Evolutionary conservation across 2,888 invertebrate species (phyloP).

Genomic region (Parnassius orleans): DNA sequence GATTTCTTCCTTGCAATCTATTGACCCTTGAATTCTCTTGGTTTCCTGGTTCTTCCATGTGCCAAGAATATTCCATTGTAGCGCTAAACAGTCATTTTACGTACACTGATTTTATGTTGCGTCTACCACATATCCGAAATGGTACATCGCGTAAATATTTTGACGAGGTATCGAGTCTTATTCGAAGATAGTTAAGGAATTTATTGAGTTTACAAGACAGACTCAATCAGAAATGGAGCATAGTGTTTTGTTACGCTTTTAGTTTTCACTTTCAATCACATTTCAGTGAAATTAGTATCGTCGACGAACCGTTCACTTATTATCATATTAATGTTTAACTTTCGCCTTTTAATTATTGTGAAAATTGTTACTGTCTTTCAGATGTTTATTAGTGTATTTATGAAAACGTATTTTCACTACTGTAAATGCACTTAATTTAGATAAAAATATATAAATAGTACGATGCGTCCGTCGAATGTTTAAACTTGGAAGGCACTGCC

Average conservation of each 20-base stretch:
- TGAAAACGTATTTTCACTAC: not conserved
- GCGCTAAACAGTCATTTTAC: conserved; percentile 37
- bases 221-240: conserved; percentile 26
- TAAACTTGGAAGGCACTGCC: conserved; percentile 71
- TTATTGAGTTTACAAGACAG: conserved; percentile 1
- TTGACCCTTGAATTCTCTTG: conserved; percentile 51
- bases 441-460: conserved; percentile 36
- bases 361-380: not conserved
- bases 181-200: not conserved
- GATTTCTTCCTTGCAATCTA: conserved; percentile 52
- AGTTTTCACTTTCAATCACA: conserved; percentile 42
- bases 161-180: conserved; percentile 15
- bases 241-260: conserved; percentile 4
- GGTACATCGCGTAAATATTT: conserved; percentile 39
- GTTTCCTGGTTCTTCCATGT: conserved; percentile 61
- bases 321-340: conserved; percentile 28
- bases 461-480: conserved; percentile 65
- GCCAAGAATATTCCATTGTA: conserved; percentile 77
- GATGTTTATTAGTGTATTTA: too few relatives aligned
- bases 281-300: conserved; percentile 47
- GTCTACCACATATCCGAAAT: conserved; percentile 42
- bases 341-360: conserved; percentile 16
- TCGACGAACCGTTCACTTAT: conserved; percentile 43
- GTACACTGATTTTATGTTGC: conserved; percentile 39
- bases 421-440: conserved; percentile 27